Evolutionary conservation across 2,888 invertebrate species (phyloP).

Genomic region (Scaptomyza caliginosa): DNA sequence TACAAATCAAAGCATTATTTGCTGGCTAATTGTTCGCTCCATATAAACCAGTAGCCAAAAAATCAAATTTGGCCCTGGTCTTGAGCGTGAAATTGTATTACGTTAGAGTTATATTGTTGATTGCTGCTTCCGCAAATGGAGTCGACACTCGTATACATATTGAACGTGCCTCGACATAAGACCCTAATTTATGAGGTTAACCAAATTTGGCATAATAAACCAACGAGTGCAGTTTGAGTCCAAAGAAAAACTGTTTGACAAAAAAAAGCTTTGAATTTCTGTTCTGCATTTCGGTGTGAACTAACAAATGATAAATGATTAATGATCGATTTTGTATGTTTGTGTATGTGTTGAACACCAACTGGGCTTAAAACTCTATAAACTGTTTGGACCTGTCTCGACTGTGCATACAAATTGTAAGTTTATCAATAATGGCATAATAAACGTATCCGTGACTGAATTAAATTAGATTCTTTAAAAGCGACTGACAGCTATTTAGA

Average conservation of each 20-base stretch:
- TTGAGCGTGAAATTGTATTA: constrained; percentile 64
- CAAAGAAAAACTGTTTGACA: constrained; percentile 1
- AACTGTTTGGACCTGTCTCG: constrained; percentile 2
- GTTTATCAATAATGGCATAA: not conserved
- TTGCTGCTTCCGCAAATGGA: constrained; percentile 58
- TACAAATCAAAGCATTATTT: constrained; percentile 56
- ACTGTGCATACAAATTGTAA: constrained; percentile 6
- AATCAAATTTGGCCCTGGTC: constrained; percentile 54
- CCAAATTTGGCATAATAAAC: constrained; percentile 57
- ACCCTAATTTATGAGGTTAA: constrained; percentile 56
- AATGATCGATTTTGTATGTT: constrained; percentile 21
- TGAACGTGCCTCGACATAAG: constrained; percentile 47
- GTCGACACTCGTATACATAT: constrained; percentile 22
- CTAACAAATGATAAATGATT: constrained; percentile 25
- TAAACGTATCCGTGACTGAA: not conserved
- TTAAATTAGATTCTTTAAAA: not conserved
- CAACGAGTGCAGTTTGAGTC: constrained; percentile 39
- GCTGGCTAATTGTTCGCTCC: constrained; percentile 51
- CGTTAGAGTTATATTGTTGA: constrained; percentile 41
- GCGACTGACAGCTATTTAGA: not conserved
- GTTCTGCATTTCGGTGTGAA: constrained; percentile 2
- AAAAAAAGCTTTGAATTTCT: constrained; percentile 10
- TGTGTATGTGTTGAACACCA: constrained; percentile 7
- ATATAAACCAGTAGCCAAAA: constrained; percentile 42
- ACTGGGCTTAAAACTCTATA: constrained; percentile 3